Evolutionary conservation across 1,140 invertebrate genomes (phyloP), one percentile per base, ranked within the genome.

Genomic region (Megalopta genalis): DNA sequence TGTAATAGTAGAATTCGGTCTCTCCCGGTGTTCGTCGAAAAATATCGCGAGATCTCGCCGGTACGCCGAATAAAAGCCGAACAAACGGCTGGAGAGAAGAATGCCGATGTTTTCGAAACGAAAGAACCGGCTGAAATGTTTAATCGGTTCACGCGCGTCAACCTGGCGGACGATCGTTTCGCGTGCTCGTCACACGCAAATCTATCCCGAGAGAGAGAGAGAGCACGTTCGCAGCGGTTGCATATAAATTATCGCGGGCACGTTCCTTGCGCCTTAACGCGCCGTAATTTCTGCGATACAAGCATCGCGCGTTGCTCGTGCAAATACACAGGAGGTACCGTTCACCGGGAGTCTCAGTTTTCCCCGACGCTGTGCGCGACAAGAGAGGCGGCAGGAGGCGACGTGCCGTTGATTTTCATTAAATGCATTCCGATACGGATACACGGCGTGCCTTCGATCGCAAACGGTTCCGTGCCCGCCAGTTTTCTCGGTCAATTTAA

Each of bases 201-300:
- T 52, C 59, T 16, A 64, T 82, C 80, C 57, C n/a, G n/a, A n/a
- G n/a, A n/a, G n/a, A n/a, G n/a, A n/a, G 23, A 1, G 32, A 57
- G 32, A 16, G 68, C 74, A 77, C 82, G 71, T 64, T 71, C 68
- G 70, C 72, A 70, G 42, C 49, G 25, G 25, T 21, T 84, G 59
- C 76, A 80, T 83, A 83, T 69, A 68, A 84, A 84, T 84, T 69
- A 70, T 70, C 70, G 21, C 65, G 46, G 62, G 52, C 73, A 63
- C 74, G 75, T 78, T 71, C 82, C 62, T 64, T 46, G 77, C n/a
- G 57, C 68, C 63, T 83, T 84, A 83, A 84, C 73, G 64, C 74
- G 59, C 42, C 39, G 82, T 77, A 82, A 84, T 84, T 72, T 82
- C 52, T 39, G 27, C 68, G 77, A 80, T 80, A 75, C 71, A 62